Evolutionary conservation across 2,797 vertebrate species (phyloP), one percentile per base, ranked within the genome.

Genomic region (Schizopygopsis pylzovi): DNA sequence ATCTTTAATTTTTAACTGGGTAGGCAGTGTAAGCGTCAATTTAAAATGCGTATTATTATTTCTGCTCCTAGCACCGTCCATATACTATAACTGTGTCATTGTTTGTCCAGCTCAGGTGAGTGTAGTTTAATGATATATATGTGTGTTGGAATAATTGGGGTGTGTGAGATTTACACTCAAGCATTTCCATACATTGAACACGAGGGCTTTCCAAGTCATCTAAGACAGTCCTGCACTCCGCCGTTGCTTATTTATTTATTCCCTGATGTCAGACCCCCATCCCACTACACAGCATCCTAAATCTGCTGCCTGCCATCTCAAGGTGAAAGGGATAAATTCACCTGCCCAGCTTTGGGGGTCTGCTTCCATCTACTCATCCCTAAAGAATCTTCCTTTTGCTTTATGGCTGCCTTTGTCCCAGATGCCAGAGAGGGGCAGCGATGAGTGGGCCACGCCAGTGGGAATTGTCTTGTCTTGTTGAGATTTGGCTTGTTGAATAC

Each of bases 251-350:
- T 86, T 87, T 73, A 65, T 81, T 86, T 80, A 77, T 83, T 88
- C 59, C 71, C 77, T 16, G 25, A 73, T 70, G 83, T 81, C 70
- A 78, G 80, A 39, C 70, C 79, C 85, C n/a, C 75, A 52, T 82
- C 83, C 43, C 79, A 9, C 49, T 65, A 61, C 72, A 43, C 73
- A 47, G 78, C 33, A 70, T 79, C 49, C 67, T 81, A 86, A 83
- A 82, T 85, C 87, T 82, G 61, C 72, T 65, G 33, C 28, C 76
- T 85, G 82, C 79, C 77, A 81, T 87, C 82, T 89, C 88, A 87
- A 89, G 88, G 88, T 89, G 78, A 88, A 88, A 59, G 52, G 65
- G 79, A 87, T 88, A 89, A 90, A 90, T 89, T 81, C 80, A 56
- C 45, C 13, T 82, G 18, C 49, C 54, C 45, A 11, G 33, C 33